Percentiles rank a stretch among this genome's conserved stretches.
These are phyloP conservation scores for Sander vitreus DNA, from an alignment of 2,113 vertebrate species.

Conservation along the genomic window DNA sequence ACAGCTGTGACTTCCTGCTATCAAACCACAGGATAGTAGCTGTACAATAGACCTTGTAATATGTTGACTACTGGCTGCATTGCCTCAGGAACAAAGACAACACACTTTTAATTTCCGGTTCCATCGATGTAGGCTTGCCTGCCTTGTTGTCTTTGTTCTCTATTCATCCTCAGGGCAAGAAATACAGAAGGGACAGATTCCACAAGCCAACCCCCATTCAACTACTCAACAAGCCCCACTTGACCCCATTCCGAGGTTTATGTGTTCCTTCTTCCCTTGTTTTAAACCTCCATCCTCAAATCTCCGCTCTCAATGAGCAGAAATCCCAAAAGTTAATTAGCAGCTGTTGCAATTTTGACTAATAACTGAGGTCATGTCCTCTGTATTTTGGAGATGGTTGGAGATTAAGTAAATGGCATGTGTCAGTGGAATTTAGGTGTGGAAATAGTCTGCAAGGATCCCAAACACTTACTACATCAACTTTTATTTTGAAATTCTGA, in stretches of 20 bases:
- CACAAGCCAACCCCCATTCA: not conserved
- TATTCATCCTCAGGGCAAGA: not conserved
- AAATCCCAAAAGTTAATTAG: not conserved
- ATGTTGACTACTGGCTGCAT: not conserved
- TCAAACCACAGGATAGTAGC: not conserved
- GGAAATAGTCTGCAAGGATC: not conserved
- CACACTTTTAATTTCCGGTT: slow-evolving; percentile 30
- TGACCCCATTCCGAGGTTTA: too few species aligned
- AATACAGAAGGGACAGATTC: too few species aligned
- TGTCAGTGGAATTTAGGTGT: not conserved
- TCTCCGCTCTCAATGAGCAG: not conserved
- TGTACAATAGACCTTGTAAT: not conserved
- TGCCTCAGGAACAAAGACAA: not conserved
- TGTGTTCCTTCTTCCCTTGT: too few species aligned
- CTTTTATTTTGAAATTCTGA: not conserved
- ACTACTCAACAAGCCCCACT: not conserved
- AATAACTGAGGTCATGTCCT: too few species aligned
- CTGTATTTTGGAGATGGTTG: not conserved
- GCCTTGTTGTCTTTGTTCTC: not conserved
- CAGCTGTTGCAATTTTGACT: not conserved
- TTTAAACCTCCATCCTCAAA: not conserved
- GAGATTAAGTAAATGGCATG: not conserved
- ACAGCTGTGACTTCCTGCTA: not conserved
- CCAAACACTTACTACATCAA: not conserved
- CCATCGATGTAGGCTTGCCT: too few species aligned